phyloP scores from a whole-genome alignment of 2,888 invertebrate species.

The Tachina grossa region DNA sequence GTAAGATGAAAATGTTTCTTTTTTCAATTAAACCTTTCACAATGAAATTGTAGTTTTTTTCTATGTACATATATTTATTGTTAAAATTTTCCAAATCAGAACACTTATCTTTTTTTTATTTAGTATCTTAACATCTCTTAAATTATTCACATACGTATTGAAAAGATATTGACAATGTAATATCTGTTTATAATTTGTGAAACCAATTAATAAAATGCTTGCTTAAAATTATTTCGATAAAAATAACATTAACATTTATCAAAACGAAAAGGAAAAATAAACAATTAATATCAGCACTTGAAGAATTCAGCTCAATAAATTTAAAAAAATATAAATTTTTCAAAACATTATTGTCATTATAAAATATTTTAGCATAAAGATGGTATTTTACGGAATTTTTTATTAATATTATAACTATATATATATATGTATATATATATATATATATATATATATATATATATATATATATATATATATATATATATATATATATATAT shows the following conservation, averaged over 20 bases:
- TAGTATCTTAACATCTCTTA: constrained; percentile 33
- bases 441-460: too few relatives aligned
- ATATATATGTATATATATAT: too few relatives aligned
- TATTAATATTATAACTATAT: too few relatives aligned
- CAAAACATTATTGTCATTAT: constrained; percentile 56
- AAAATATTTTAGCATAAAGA: constrained; percentile 2
- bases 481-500: too few relatives aligned
- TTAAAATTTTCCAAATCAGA: constrained; percentile 50
- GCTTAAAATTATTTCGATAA: neutral
- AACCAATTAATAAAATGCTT: constrained; percentile 20
- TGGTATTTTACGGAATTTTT: constrained; percentile 26
- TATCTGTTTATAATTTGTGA: neutral
- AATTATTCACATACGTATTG: neutral
- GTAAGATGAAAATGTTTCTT: too few relatives aligned
- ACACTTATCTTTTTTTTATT: constrained; percentile 7
- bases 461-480: too few relatives aligned
- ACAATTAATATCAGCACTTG: constrained; percentile 52
- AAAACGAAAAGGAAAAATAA: neutral
- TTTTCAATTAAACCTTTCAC: too few relatives aligned
- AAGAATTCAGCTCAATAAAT: constrained; percentile 59
- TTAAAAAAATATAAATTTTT: constrained; percentile 22
- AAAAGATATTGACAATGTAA: neutral
- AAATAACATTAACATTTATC: neutral
- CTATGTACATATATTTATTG: too few relatives aligned
- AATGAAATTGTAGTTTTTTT: too few relatives aligned